Evolutionary conservation across 2,113 vertebrate genomes (phyloP).

Genomic region (Procapra przewalskii): DNA sequence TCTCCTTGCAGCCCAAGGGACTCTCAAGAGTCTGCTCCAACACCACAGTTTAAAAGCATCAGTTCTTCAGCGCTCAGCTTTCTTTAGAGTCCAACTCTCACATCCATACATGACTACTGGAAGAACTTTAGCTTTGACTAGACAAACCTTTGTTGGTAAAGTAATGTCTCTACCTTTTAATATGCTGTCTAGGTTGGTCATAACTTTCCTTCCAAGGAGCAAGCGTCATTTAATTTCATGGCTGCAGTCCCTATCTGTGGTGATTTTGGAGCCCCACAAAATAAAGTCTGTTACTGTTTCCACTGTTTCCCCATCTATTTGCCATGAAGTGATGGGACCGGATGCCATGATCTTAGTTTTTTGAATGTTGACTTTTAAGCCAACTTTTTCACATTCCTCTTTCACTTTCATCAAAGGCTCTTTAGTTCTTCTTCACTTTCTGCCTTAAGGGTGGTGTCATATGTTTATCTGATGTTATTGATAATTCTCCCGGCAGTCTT

Average conservation of each 20-base stretch:
- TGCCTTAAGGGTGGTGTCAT: not conserved
- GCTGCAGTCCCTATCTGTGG: not conserved
- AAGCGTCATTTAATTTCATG: not conserved
- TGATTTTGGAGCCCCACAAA: not conserved
- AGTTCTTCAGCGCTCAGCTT: not conserved
- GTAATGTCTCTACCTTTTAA: not conserved
- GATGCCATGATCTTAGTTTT: not conserved
- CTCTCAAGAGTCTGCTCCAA: not conserved
- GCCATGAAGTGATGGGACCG: not conserved
- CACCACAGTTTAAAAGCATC: not conserved
- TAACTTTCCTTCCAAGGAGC: not conserved
- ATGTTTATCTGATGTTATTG: not conserved
- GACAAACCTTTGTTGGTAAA: not conserved
- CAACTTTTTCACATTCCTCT: not conserved
- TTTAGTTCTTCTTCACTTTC: not conserved
- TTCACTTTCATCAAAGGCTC: not conserved
- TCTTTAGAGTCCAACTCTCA: not conserved
- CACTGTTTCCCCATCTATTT: not conserved
- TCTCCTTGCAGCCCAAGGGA: not conserved
- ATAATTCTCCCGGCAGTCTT: not conserved
- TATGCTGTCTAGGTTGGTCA: not conserved
- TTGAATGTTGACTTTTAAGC: not conserved
- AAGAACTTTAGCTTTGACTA: not conserved
- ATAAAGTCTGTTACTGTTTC: not conserved
- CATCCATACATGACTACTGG: not conserved